Base-by-base conservation (phyloP, 2,888 invertebrate species). In the Cheilosia scutellata region DNA sequence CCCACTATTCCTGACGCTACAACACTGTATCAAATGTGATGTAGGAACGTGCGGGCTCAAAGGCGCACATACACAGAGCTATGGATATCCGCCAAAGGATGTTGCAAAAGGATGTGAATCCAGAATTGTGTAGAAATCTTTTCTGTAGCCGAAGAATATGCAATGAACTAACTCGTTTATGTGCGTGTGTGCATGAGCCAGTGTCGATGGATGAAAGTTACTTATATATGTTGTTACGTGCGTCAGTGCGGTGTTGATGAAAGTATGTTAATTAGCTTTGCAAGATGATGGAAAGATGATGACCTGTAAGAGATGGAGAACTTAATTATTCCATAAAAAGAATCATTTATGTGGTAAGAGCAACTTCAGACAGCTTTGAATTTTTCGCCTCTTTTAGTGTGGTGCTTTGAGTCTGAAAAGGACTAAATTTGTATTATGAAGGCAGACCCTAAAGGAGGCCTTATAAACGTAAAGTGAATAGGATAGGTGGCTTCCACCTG, bases 241-340 rank as follows among this genome's bases (percentile, higher is more conserved):
- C 60, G 76, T 51, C 58, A n/a, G n/a, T 66, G 66, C 16, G 51
- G 66, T 37, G 49, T 49, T 47, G 71, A 49, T 60, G 37, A 60
- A 49, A 58, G 49, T 60, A 71, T 71, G 71, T 71, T 71, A 71
- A 76, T 76, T 76, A 76, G 76, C 76, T 76, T 51, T 76, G 76
- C 57, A 75, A 53, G 66, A 6, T 5, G 66, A 7, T 6, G 3
- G 37, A 25, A 31, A 16, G 4, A 55, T 31, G n/a, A 27, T 53
- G 53, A 53, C 66, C 51, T 37, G 66, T 29, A 66, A 66, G 25
- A 5, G 5, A 9, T 5, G n/a, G 51, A 9, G 27, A 53, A 42
- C 29, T 66, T 66, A 66, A 53, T 66, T 66, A 66, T 66, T 66
- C 29, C 47, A 0, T 33, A 13, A 65, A 49, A 65, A 27, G 20